Percentiles rank a stretch among this genome's conserved stretches.
Evolutionary conservation across 2,113 vertebrate genomes (phyloP).

Genomic region (Piprites chloris): DNA sequence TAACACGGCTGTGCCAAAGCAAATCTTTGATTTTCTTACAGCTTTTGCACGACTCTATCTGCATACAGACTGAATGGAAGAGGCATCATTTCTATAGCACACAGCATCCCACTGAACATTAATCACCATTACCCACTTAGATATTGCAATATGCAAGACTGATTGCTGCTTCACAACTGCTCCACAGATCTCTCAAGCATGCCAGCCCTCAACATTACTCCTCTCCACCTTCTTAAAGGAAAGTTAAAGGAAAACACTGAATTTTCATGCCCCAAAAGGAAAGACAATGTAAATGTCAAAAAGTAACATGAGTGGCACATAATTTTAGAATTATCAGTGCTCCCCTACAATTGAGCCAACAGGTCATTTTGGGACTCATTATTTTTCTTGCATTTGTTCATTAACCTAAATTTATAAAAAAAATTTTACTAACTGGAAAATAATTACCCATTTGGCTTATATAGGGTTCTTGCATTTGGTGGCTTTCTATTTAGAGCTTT

Average conservation of each 20-base stretch:
- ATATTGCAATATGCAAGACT: slow-evolving; percentile 14
- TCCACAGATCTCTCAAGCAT: background rate
- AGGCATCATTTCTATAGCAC: background rate
- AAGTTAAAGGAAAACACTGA: background rate
- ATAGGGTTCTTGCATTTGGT: background rate
- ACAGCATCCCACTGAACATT: slow-evolving; percentile 10
- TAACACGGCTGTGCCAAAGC: background rate
- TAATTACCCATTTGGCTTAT: background rate
- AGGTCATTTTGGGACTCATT: background rate
- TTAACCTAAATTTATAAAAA: background rate
- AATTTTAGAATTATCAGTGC: background rate
- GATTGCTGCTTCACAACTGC: background rate
- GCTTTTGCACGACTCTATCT: background rate
- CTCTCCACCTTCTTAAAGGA: background rate
- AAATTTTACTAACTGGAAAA: background rate
- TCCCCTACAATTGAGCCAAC: background rate
- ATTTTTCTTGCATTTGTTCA: background rate
- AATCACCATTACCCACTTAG: slow-evolving; percentile 41
- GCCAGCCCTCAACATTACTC: background rate
- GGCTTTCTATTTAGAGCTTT: background rate
- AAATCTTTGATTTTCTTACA: background rate
- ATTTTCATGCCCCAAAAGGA: background rate
- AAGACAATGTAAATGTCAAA: background rate
- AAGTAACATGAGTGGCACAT: background rate
- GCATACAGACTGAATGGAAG: background rate